Percentiles rank a stretch among this genome's conserved stretches.
phyloP scores from a whole-genome alignment of 2,113 vertebrate species.

The Hippocampus guttulatus region DNA sequence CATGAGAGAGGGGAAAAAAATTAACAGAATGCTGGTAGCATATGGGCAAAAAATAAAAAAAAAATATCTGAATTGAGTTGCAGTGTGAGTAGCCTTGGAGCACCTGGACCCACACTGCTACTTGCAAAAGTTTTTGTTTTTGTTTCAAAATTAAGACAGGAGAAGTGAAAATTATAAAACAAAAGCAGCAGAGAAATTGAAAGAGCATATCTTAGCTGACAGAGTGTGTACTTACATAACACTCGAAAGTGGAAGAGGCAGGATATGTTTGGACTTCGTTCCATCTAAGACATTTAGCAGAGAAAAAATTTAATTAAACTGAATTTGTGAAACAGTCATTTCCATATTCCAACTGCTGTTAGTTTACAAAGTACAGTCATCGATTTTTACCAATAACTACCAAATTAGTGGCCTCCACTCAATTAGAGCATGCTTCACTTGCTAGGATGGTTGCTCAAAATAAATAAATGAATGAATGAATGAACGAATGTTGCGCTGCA shows the following conservation, averaged over 20 bases:
- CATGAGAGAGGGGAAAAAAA: no score
- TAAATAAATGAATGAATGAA: no score
- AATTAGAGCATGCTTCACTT: no score
- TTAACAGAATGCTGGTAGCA: no score
- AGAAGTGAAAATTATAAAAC: background rate
- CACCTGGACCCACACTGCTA: constrained; percentile 21
- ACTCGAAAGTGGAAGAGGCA: constrained; percentile 95
- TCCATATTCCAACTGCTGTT: background rate
- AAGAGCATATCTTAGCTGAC: background rate
- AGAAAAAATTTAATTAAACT: background rate
- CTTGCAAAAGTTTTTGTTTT: constrained; percentile 41
- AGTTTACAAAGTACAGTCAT: background rate
- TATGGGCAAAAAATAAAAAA: no score
- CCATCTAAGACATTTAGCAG: constrained; percentile 78
- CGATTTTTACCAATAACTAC: background rate
- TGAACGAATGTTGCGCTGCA: no score
- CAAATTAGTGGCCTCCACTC: no score
- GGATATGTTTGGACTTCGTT: constrained; percentile 95
- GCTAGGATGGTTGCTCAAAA: no score
- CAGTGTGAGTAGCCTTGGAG: background rate
- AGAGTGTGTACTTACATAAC: constrained; percentile 78
- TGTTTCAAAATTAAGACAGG: background rate
- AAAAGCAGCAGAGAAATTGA: background rate
- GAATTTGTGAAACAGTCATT: background rate
- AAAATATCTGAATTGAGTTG: no score